These are phyloP conservation scores for Rhynchophorus ferrugineus DNA, from an alignment of 1,140 invertebrate species.

Conservation along the genomic window DNA sequence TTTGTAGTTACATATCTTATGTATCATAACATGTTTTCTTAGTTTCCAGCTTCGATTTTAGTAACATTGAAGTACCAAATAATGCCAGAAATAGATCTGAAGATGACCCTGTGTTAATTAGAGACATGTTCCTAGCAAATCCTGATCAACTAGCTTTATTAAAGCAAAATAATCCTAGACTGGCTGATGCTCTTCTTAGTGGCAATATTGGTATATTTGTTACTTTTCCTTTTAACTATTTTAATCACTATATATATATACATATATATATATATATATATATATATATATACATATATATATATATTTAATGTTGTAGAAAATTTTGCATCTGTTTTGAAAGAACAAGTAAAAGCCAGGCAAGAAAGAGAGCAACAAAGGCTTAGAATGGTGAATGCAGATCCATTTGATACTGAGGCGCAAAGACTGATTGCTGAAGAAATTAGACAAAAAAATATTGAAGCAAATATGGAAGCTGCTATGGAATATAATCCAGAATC, in stretches of 20 bases:
- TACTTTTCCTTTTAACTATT: too few relatives aligned
- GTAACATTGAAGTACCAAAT: constrained; percentile 69
- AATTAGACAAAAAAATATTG: constrained; percentile 92
- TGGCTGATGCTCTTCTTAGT: constrained; percentile 83
- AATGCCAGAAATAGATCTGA: constrained; percentile 38
- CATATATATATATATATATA: too few relatives aligned
- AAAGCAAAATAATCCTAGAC: constrained; percentile 86
- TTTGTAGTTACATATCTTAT: not conserved
- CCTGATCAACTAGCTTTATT: constrained; percentile 85
- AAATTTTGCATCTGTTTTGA: constrained; percentile 72
- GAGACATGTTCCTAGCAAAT: constrained; percentile 85
- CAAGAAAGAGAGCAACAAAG: constrained; percentile 75
- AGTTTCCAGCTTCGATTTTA: constrained; percentile 71
- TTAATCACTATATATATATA: too few relatives aligned
- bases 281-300: too few relatives aligned
- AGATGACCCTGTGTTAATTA: constrained; percentile 82
- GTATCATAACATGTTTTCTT: constrained; percentile 27
- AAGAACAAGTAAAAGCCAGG: constrained; percentile 69
- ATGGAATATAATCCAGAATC: constrained; percentile 98
- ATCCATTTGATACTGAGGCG: constrained; percentile 92
- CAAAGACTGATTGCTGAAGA: constrained; percentile 92
- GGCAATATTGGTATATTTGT: constrained; percentile 63
- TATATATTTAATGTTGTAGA: constrained; percentile 45
- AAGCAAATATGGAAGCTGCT: constrained; percentile 97
- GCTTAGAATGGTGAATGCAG: constrained; percentile 80